phyloP scores from a whole-genome alignment of 2,113 vertebrate genomes.

The Megaceryle maxima region DNA sequence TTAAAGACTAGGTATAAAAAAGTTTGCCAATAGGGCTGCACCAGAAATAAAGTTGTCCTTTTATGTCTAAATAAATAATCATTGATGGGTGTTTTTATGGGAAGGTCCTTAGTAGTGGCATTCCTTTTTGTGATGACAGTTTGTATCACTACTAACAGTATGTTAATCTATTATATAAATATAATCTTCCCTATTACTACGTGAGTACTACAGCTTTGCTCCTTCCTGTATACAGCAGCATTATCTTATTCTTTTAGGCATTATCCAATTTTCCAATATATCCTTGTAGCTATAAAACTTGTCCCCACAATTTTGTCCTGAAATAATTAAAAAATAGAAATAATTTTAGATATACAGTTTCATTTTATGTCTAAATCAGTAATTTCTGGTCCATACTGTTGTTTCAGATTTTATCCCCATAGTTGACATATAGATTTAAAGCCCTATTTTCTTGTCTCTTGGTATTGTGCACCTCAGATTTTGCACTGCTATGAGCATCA shows the following conservation, averaged over 20 bases:
- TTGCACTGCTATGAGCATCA: background rate
- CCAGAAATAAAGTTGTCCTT: background rate
- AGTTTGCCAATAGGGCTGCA: background rate
- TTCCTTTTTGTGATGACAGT: background rate
- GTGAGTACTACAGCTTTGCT: background rate
- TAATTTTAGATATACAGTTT: background rate
- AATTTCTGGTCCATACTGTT: background rate
- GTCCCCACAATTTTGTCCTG: background rate
- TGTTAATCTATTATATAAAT: background rate
- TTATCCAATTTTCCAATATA: constrained; percentile 49
- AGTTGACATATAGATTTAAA: constrained; percentile 23
- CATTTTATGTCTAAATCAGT: constrained; percentile 21
- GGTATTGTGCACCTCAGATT: background rate
- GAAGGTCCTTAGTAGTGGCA: background rate
- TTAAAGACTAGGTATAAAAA: background rate
- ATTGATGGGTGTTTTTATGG: rapidly evolving
- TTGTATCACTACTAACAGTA: background rate
- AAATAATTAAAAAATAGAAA: constrained; percentile 39
- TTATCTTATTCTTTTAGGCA: constrained; percentile 29
- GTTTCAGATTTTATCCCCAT: background rate
- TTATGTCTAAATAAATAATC: background rate
- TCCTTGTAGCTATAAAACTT: constrained; percentile 14
- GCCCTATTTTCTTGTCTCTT: background rate
- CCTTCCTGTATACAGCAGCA: background rate
- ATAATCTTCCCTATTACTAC: background rate